A percentile compares a stretch with the other conserved stretches of the same genome.
These are phyloP conservation scores for Pan paniscus DNA, from an alignment of 2,113 vertebrate species.

Conservation along the genomic window DNA sequence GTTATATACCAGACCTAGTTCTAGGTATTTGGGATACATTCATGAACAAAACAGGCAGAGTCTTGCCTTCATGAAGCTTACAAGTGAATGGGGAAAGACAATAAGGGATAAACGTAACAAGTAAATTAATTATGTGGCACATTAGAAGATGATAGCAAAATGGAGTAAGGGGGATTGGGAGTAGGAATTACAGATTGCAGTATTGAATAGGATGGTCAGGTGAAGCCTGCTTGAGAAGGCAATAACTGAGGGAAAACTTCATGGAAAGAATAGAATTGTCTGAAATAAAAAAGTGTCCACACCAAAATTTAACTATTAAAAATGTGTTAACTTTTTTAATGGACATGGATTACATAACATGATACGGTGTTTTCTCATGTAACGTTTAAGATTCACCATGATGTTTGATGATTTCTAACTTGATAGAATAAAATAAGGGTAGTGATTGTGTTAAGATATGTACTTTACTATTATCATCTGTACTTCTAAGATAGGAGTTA, in stretches of 20 bases:
- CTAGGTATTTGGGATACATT: not conserved
- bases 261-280: not conserved
- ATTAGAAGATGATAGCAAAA: not conserved
- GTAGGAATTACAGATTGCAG: not conserved
- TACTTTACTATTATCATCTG: not conserved
- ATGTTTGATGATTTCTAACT: not conserved
- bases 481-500: not conserved
- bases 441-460: not conserved
- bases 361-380: not conserved
- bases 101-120: not conserved
- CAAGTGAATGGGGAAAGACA: not conserved
- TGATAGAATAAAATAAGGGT: not conserved
- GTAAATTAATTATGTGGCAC: not conserved
- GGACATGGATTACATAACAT: not conserved
- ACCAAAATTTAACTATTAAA: constrained; percentile 13
- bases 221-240: not conserved
- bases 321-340: constrained; percentile 19
- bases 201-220: not conserved
- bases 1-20: not conserved
- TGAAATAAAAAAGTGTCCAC: not conserved
- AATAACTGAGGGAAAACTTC: not conserved
- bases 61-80: not conserved
- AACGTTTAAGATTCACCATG: not conserved
- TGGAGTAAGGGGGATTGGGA: not conserved
- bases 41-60: not conserved